Conservation (phyloP, 1,140 invertebrate species). For the Drosophila subobscura region DNA sequence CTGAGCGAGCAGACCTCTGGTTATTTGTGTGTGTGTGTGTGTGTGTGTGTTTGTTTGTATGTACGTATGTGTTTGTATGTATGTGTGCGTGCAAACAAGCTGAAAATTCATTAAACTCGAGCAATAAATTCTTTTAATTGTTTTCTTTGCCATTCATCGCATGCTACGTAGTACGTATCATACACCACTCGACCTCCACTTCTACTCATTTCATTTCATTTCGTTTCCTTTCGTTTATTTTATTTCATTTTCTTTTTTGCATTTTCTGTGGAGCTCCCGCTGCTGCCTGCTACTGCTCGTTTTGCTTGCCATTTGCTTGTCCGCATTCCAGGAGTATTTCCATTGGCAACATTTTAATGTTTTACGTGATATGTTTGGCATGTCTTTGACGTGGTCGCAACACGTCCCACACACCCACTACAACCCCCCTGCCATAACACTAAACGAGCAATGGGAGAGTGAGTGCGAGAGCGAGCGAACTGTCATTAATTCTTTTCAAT, state of each 20-base stretch:
- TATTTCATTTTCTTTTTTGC: constrained; percentile 3
- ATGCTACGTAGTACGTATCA: no score
- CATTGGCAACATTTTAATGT: constrained; percentile 33
- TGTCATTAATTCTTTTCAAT: constrained; percentile 58
- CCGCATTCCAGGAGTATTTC: no score
- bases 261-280: constrained; percentile 2
- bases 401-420: constrained; percentile 1
- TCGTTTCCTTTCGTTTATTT: neutral
- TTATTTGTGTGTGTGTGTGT: constrained; percentile 33
- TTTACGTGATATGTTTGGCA: constrained; percentile 52
- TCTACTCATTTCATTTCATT: constrained; percentile 8
- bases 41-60: no score
- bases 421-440: neutral
- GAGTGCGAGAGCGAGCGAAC: neutral
- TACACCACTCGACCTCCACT: no score
- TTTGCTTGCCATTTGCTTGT: no score
- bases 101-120: constrained; percentile 79
- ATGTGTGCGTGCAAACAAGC: constrained; percentile 69
- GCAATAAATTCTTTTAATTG: constrained; percentile 80
- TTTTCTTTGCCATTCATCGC: constrained; percentile 46
- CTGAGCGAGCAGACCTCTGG: constrained; percentile 38
- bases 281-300: neutral
- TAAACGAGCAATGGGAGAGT: neutral
- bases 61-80: constrained; percentile 26
- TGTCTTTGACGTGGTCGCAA: constrained; percentile 33